These are phyloP conservation scores for Megaceryle torquata DNA, from an alignment of 2,113 vertebrate genomes.

Conservation along the genomic window DNA sequence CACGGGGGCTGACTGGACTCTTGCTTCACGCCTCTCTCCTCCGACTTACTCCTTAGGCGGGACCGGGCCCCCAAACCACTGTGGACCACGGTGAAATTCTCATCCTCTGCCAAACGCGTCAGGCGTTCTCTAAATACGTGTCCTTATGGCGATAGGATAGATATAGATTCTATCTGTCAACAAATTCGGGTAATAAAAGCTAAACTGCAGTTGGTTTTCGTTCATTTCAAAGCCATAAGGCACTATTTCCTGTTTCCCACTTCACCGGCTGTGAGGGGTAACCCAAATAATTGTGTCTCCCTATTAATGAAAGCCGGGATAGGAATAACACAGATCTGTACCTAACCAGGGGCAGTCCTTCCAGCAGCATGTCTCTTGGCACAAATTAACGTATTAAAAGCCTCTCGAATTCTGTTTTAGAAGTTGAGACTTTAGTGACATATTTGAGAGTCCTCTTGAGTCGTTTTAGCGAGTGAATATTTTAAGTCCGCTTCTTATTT, in stretches of 20 bases:
- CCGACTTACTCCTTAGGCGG: neutral
- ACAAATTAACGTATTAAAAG: neutral
- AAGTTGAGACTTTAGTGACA: neutral
- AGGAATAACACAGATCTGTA: neutral
- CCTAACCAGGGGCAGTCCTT: neutral
- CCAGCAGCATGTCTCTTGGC: neutral
- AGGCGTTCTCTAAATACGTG: neutral
- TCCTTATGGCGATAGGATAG: neutral
- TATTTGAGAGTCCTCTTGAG: neutral
- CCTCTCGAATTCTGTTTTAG: neutral
- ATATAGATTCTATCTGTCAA: no score
- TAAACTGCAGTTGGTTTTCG: neutral
- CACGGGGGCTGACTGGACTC: neutral
- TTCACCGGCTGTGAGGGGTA: neutral
- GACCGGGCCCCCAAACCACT: neutral
- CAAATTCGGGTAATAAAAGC: neutral
- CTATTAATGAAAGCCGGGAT: neutral
- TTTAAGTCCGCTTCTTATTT: neutral
- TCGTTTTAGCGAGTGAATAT: neutral
- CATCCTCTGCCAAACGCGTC: neutral
- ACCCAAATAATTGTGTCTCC: neutral
- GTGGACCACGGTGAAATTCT: neutral
- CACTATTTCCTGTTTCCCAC: neutral
- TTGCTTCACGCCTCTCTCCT: no score
- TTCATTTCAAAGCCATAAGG: neutral